Evolutionary conservation across 1,140 invertebrate species (phyloP).

Genomic region (Brachionus rubens): DNA sequence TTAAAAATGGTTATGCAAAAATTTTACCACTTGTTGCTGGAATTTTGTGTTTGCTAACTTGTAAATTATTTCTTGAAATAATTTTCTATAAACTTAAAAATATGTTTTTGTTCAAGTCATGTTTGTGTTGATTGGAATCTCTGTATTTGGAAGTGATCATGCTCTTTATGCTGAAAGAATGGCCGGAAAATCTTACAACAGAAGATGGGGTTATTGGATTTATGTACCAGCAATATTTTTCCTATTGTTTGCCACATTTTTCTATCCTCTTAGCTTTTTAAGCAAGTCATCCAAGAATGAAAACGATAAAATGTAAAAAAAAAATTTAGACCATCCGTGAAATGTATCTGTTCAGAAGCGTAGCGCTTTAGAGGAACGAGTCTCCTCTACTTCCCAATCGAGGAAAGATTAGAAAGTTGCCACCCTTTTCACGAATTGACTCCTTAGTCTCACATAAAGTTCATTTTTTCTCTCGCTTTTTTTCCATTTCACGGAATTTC

Average conservation of each 20-base stretch:
- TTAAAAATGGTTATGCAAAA: not conserved
- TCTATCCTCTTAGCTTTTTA: not conserved
- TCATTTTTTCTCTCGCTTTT: no score
- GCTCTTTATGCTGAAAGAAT: not conserved
- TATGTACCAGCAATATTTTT: not conserved
- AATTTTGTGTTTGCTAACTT: not conserved
- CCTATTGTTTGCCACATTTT: not conserved
- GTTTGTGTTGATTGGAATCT: constrained; percentile 1
- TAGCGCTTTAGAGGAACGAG: no score
- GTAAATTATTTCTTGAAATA: not conserved
- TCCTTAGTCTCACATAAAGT: no score
- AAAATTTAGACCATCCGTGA: no score
- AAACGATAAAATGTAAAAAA: not conserved
- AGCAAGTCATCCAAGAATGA: not conserved
- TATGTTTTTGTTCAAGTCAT: not conserved
- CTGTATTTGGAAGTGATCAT: constrained; percentile 26
- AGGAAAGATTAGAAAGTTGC: no score
- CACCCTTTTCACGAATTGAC: no score
- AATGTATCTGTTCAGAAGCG: no score
- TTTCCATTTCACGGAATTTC: not conserved
- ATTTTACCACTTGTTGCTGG: constrained; percentile 5
- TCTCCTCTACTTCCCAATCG: no score
- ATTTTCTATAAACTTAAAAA: no score
- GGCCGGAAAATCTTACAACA: not conserved
- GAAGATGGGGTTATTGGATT: constrained; percentile 29